These are phyloP conservation scores for Acanthoscelides obtectus DNA, from an alignment of 2,888 invertebrate species.

Conservation along the genomic window DNA sequence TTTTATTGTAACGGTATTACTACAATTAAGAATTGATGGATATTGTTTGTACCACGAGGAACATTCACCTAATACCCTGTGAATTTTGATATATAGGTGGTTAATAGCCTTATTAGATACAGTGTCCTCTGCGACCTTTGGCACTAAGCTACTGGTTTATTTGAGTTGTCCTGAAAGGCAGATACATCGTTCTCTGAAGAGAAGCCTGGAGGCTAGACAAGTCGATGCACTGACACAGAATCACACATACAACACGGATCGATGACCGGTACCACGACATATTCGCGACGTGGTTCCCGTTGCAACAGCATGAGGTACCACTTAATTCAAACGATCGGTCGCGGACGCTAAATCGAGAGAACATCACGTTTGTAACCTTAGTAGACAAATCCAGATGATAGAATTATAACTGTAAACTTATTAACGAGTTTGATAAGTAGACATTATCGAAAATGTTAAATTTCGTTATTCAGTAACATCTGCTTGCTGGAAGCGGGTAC, in stretches of 20 bases:
- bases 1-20: too few relatives aligned
- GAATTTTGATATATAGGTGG: too few relatives aligned
- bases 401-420: neutral
- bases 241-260: neutral
- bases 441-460: neutral
- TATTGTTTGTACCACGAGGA: too few relatives aligned
- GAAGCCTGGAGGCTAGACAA: neutral
- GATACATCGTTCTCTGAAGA: too few relatives aligned
- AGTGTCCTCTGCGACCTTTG: too few relatives aligned
- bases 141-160: too few relatives aligned
- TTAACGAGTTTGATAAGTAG: neutral
- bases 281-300: neutral
- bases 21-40: too few relatives aligned
- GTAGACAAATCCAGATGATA: neutral
- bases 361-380: neutral
- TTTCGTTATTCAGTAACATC: neutral
- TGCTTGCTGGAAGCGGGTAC: neutral
- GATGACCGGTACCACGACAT: neutral
- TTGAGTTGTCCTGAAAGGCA: too few relatives aligned
- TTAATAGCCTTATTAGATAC: too few relatives aligned
- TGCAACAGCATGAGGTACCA: neutral
- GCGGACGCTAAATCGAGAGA: neutral
- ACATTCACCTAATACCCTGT: too few relatives aligned
- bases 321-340: neutral
- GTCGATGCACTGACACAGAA: neutral